phyloP scores from a whole-genome alignment of 2,797 vertebrate species.

The Etheostoma perlongum region DNA sequence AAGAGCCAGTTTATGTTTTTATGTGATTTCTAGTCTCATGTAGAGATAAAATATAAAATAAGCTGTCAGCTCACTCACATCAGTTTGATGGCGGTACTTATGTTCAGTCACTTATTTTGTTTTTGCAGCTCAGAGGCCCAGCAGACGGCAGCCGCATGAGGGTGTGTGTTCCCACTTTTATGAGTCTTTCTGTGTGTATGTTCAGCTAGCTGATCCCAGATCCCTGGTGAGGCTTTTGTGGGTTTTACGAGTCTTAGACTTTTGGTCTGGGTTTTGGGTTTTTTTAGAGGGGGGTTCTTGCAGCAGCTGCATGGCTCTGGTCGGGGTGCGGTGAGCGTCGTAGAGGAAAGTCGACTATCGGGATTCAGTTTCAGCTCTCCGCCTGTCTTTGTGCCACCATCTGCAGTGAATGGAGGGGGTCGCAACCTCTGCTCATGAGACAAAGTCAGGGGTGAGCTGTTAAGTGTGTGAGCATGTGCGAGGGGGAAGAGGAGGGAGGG shows the following conservation, averaged over 20 bases:
- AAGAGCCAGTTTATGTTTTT: background rate
- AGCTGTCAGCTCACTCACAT: constrained; percentile 9
- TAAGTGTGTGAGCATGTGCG: constrained; percentile 60
- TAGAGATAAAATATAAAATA: background rate
- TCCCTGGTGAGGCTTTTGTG: constrained; percentile 53
- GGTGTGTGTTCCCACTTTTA: constrained; percentile 48
- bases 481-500: background rate
- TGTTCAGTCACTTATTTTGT: constrained; percentile 33
- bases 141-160: constrained; percentile 34
- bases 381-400: constrained; percentile 81
- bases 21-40: background rate
- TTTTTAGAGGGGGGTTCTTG: constrained; percentile 12
- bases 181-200: constrained; percentile 34
- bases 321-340: constrained; percentile 17
- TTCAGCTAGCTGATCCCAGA: constrained; percentile 40
- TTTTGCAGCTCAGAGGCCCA: constrained; percentile 9
- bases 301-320: constrained; percentile 63
- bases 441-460: constrained; percentile 62
- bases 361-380: constrained; percentile 47
- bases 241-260: constrained; percentile 52
- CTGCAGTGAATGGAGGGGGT: constrained; percentile 77
- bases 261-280: constrained; percentile 38
- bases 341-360: constrained; percentile 36
- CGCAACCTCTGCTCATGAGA: constrained; percentile 64
- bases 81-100: constrained; percentile 7